Evolutionary conservation across 2,888 invertebrate species (phyloP).

Genomic region (Torymus tubicola): DNA sequence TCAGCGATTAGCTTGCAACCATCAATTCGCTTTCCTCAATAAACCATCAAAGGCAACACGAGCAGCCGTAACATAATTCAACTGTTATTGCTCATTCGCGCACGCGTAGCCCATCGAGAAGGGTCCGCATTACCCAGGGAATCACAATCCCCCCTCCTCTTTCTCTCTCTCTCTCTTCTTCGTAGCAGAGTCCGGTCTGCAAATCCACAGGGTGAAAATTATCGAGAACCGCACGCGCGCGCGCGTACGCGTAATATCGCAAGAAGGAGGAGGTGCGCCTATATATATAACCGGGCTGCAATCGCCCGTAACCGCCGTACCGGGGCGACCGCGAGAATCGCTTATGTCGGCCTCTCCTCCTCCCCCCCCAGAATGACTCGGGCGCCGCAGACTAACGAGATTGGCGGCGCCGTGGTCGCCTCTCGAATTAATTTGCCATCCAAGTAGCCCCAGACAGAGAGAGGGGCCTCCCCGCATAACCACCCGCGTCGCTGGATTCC

Average conservation of each 20-base stretch:
- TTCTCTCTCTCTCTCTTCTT: not conserved
- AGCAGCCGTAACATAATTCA: too few relatives aligned
- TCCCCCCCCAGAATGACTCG: conserved; percentile 41
- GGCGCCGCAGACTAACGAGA: conserved; percentile 59
- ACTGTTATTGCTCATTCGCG: too few relatives aligned
- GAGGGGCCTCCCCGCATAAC: too few relatives aligned
- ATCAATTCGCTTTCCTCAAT: too few relatives aligned
- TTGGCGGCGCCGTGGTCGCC: conserved; percentile 49
- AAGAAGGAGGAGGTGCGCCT: conserved; percentile 2
- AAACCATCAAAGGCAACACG: too few relatives aligned
- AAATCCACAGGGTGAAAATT: conserved; percentile 18
- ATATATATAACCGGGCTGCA: conserved; percentile 39
- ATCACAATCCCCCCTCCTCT: too few relatives aligned
- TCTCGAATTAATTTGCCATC: conserved; percentile 59
- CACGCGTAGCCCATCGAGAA: too few relatives aligned
- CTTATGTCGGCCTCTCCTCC: conserved; percentile 44
- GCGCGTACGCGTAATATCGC: conserved; percentile 38
- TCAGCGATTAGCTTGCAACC: too few relatives aligned
- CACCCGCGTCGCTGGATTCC: not conserved
- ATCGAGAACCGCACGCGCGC: conserved; percentile 57
- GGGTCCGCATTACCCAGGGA: too few relatives aligned
- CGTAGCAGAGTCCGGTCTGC: too few relatives aligned
- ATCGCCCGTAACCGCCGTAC: conserved; percentile 59
- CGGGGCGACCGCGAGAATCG: conserved; percentile 64
- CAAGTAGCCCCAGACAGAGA: conserved; percentile 1